phyloP scores from a whole-genome alignment of 2,113 vertebrate species.

The Chloroceryle aenea region DNA sequence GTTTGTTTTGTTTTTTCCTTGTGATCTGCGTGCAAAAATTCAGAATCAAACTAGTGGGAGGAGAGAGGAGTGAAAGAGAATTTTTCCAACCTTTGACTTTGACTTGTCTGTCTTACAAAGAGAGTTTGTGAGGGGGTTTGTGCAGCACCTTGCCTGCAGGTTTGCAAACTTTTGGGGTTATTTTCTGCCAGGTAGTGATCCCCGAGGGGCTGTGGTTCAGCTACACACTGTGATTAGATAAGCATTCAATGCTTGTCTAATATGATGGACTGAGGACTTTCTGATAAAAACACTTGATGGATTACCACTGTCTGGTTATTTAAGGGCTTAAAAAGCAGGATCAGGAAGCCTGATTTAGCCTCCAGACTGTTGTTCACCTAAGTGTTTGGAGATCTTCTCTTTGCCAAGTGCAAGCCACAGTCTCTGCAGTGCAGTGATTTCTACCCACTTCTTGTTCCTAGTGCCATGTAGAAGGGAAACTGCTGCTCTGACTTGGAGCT shows the following conservation, averaged over 20 bases:
- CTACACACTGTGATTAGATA: neutral
- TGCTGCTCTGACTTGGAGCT: neutral
- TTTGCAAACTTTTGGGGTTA: neutral
- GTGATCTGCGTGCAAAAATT: neutral
- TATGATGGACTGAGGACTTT: neutral
- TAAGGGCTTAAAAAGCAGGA: neutral
- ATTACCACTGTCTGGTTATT: neutral
- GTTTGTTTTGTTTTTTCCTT: neutral
- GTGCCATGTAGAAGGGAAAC: neutral
- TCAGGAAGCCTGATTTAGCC: neutral
- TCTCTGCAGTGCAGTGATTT: neutral
- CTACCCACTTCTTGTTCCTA: neutral
- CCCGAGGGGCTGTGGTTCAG: neutral
- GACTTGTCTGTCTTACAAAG: neutral
- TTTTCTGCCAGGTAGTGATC: neutral
- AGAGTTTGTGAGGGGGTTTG: neutral
- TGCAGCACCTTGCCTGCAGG: neutral
- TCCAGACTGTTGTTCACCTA: neutral
- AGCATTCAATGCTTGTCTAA: neutral
- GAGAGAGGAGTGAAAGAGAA: neutral
- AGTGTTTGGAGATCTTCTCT: neutral
- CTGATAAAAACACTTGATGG: neutral
- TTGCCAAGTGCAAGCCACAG: neutral
- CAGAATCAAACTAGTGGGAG: neutral
- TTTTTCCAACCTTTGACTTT: slow-evolving; percentile 8